Percentiles rank a stretch among this genome's conserved stretches.
phyloP scores from a whole-genome alignment of 2,113 vertebrate species.

The Montifringilla adamsi region DNA sequence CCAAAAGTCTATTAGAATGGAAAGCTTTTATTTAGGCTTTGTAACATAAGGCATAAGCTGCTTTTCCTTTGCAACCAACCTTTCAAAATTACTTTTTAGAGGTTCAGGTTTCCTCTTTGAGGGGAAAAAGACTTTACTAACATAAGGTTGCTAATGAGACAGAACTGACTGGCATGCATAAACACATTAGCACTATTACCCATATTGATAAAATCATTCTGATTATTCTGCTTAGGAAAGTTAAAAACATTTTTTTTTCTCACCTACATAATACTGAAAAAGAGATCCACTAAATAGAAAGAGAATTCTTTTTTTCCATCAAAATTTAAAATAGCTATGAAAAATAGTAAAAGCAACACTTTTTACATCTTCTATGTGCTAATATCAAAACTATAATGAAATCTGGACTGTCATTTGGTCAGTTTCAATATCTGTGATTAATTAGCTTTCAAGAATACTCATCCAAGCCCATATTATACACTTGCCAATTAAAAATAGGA shows the following conservation, averaged over 20 bases:
- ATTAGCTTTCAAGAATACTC: neutral
- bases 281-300: neutral
- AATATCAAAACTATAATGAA: neutral
- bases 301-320: neutral
- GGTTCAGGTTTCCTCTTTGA: neutral
- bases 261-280: neutral
- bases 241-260: neutral
- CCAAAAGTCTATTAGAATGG: neutral
- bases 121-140: neutral
- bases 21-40: neutral
- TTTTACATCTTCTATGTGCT: neutral
- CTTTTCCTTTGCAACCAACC: conserved; percentile 9
- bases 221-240: neutral
- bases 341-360: neutral
- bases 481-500: neutral
- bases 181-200: neutral
- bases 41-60: neutral
- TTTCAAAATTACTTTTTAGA: conserved; percentile 18
- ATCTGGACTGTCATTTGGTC: neutral
- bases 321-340: neutral
- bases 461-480: neutral
- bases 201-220: neutral
- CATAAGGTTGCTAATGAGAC: conserved; percentile 2
- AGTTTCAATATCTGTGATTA: neutral
- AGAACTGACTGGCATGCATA: neutral